A percentile compares a stretch with the other conserved stretches of the same genome.
These are phyloP conservation scores for Brotula barbata DNA, from an alignment of 2,797 vertebrate genomes.

Conservation along the genomic window DNA sequence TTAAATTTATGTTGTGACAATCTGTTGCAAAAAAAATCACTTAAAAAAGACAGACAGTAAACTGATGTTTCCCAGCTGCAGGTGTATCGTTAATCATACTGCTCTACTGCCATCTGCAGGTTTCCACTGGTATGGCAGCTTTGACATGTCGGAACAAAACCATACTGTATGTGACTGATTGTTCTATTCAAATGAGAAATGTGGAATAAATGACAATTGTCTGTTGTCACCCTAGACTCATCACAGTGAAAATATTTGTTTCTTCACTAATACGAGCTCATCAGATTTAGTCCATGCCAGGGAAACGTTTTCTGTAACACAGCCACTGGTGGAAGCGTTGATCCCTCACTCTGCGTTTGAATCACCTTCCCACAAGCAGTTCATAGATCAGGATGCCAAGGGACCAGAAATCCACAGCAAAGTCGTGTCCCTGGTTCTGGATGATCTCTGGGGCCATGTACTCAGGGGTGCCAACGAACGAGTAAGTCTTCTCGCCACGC, in stretches of 20 bases:
- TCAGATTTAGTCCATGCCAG: neutral
- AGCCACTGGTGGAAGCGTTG: neutral
- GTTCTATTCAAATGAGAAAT: too few species aligned
- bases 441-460: conserved; percentile 88
- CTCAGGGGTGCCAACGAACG: conserved; percentile 86
- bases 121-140: too few species aligned
- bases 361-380: conserved; percentile 82
- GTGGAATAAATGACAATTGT: too few species aligned
- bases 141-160: too few species aligned
- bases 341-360: neutral
- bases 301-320: too few species aligned
- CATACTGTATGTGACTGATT: too few species aligned
- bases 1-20: too few species aligned
- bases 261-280: neutral
- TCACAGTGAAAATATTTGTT: too few species aligned
- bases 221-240: neutral
- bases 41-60: neutral
- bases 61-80: conserved; percentile 1
- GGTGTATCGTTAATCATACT: neutral
- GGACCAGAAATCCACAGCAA: conserved; percentile 85
- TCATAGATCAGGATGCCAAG: conserved; percentile 83
- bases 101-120: conserved; percentile 71
- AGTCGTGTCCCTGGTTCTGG: conserved; percentile 86
- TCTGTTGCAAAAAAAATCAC: too few species aligned
- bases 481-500: conserved; percentile 84